Conservation (phyloP, 2,797 vertebrate genomes). For the Mormyrops attenuatus region DNA sequence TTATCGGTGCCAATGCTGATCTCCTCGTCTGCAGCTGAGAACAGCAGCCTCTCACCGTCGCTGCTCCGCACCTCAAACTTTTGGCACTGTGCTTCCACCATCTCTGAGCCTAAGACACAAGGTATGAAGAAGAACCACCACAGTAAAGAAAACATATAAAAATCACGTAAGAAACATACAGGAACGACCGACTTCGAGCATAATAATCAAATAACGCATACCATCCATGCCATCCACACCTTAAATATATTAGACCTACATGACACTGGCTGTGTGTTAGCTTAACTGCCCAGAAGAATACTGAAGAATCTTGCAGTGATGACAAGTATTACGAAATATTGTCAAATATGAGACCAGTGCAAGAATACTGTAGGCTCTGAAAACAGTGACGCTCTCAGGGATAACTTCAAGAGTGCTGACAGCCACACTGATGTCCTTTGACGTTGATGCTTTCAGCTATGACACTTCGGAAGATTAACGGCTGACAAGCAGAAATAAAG, state of each 20-base stretch:
- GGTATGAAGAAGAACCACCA: background rate
- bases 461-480: background rate
- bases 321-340: background rate
- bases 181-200: background rate
- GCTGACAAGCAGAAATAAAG: background rate
- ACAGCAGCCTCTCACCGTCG: constrained; percentile 77
- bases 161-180: background rate
- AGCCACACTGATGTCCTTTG: background rate
- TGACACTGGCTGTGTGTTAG: background rate
- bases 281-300: background rate
- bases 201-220: background rate
- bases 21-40: constrained; percentile 92
- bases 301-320: background rate
- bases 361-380: background rate
- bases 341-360: background rate
- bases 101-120: constrained; percentile 71
- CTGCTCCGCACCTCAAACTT: constrained; percentile 86
- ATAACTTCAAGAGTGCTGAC: background rate
- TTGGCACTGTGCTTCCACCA: constrained; percentile 91
- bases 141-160: background rate
- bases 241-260: background rate
- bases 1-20: constrained; percentile 91
- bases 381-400: background rate
- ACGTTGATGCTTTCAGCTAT: background rate
- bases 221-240: background rate